A percentile compares a stretch with the other conserved stretches of the same genome.
Evolutionary conservation across 2,113 vertebrate genomes (phyloP).

Genomic region (Scomber scombrus): DNA sequence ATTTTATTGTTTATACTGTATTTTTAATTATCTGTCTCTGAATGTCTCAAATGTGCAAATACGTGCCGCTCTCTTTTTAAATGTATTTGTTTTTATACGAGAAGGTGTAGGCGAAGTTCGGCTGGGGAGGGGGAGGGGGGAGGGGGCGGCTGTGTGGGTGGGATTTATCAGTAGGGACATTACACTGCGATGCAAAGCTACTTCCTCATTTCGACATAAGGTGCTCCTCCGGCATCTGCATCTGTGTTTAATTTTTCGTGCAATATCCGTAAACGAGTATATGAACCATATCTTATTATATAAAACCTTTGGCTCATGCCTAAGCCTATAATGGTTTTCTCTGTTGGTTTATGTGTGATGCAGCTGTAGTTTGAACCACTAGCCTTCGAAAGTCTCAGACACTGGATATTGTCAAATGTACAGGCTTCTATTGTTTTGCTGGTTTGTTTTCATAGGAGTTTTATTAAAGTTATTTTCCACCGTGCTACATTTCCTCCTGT

Average conservation of each 20-base stretch:
- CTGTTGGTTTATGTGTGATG: slow-evolving; percentile 65
- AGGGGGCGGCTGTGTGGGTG: slow-evolving; percentile 12
- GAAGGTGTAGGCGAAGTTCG: slow-evolving; percentile 48
- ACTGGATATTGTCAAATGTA: slow-evolving; percentile 84
- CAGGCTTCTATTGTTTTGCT: slow-evolving; percentile 80
- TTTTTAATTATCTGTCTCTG: slow-evolving; percentile 66
- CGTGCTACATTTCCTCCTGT: slow-evolving; percentile 36
- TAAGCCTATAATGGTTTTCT: slow-evolving; percentile 67
- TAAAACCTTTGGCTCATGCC: slow-evolving; percentile 45
- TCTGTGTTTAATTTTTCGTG: slow-evolving; percentile 75
- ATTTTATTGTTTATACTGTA: slow-evolving; percentile 52
- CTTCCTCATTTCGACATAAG: slow-evolving; percentile 51
- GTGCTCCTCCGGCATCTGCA: slow-evolving; percentile 66
- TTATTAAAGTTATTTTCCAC: slow-evolving; percentile 84
- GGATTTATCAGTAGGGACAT: slow-evolving; percentile 55
- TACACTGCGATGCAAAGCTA: slow-evolving; percentile 66
- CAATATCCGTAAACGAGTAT: slow-evolving; percentile 79
- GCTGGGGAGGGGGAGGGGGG: too few species aligned
- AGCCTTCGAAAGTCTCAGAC: slow-evolving; percentile 79
- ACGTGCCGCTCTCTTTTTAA: slow-evolving; percentile 60
- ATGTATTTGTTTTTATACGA: slow-evolving; percentile 64
- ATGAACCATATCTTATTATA: slow-evolving; percentile 63
- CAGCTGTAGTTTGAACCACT: slow-evolving; percentile 74
- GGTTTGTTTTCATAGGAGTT: slow-evolving; percentile 79
- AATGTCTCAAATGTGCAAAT: slow-evolving; percentile 71